Base-by-base conservation (phyloP, 92 coral and sea anemone genomes). In the Phenganax subtilis region DNA sequence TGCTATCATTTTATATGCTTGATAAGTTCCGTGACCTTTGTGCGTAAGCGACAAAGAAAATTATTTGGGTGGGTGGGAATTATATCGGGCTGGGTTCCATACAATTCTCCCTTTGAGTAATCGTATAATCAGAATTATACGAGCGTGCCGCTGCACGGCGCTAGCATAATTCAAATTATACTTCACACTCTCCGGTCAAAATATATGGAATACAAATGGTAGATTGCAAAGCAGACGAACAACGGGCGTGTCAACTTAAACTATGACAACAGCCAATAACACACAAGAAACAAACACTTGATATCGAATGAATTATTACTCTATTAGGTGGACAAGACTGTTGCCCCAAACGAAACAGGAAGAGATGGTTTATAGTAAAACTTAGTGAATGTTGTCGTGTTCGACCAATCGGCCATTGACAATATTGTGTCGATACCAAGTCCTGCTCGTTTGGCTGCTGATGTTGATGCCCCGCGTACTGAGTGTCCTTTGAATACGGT, bases 141-240 rank as follows among this genome's bases (percentile, higher is more conserved):
- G 63, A 16, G 63, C 12, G 16, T 16, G 63, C 63, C 63, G 63
- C 63, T 57, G 63, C 63, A 16, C 63, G 63, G 63, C 63, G 63
- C 63, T 66, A 20, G 72, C 17, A 66, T 66, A 66, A 66, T 66
- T 66, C 17, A 16, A 66, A 66, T 66, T 66, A 66, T 66, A 57
- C 63, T 57, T 57, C 63, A 57, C 63, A 57, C 63, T 57, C 63
- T 57, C 63, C 63, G 11, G 63, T 66, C 72, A 20, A 66, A 66
- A 66, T 66, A 20, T 66, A 66, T 66, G 72, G 72, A 66, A 66
- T 66, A 66, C 72, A 66, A 16, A 10, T 28, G 72, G 72, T 66
- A 66, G 72, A 66, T 66, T 66, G 72, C 63, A 57, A 57, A 57
- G 63, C 63, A 57, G 16, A 57, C 63, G 11, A 11, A 57, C 11